These are phyloP conservation scores for Drosophila parvula DNA, from an alignment of 1,140 invertebrate genomes.

Conservation along the genomic window DNA sequence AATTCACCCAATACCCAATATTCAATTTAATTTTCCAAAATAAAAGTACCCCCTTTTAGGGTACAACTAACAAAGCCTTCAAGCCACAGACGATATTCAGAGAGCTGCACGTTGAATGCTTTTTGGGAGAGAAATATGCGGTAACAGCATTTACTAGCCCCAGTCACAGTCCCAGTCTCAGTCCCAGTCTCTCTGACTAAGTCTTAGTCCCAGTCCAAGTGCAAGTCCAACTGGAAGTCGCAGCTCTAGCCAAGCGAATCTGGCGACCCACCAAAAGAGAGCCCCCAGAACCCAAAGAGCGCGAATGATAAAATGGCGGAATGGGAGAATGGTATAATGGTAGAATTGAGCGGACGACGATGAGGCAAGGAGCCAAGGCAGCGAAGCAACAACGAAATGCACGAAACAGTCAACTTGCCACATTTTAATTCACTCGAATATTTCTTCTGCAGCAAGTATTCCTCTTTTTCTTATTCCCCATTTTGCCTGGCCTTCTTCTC, in stretches of 20 bases:
- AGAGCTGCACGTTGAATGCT: slow-evolving; percentile 62
- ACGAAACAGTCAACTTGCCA: slow-evolving; percentile 79
- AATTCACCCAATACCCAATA: too few relatives aligned
- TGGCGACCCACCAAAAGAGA: slow-evolving; percentile 33
- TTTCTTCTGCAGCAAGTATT: slow-evolving; percentile 53
- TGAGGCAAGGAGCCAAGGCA: slow-evolving; percentile 19
- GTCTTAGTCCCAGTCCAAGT: slow-evolving; percentile 18
- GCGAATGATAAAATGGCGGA: slow-evolving; percentile 5
- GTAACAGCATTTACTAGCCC: slow-evolving; percentile 69
- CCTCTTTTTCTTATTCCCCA: not conserved
- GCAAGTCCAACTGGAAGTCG: slow-evolving; percentile 22
- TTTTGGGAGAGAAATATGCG: slow-evolving; percentile 70
- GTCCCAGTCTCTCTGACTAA: slow-evolving; percentile 13
- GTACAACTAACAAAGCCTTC: slow-evolving; percentile 2
- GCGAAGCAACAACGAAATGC: slow-evolving; percentile 54
- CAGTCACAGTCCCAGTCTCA: slow-evolving; percentile 6
- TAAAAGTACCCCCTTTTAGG: not conserved
- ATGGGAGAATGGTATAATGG: slow-evolving; percentile 1
- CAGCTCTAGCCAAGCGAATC: slow-evolving; percentile 42
- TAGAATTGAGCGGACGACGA: not conserved
- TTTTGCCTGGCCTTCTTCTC: slow-evolving; percentile 33
- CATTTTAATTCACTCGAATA: slow-evolving; percentile 81
- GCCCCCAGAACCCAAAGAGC: not conserved
- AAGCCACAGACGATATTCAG: slow-evolving; percentile 61
- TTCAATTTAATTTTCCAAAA: not conserved